Evolutionary conservation across 2,797 vertebrate genomes (phyloP).

Genomic region (Chrysocyon brachyurus): DNA sequence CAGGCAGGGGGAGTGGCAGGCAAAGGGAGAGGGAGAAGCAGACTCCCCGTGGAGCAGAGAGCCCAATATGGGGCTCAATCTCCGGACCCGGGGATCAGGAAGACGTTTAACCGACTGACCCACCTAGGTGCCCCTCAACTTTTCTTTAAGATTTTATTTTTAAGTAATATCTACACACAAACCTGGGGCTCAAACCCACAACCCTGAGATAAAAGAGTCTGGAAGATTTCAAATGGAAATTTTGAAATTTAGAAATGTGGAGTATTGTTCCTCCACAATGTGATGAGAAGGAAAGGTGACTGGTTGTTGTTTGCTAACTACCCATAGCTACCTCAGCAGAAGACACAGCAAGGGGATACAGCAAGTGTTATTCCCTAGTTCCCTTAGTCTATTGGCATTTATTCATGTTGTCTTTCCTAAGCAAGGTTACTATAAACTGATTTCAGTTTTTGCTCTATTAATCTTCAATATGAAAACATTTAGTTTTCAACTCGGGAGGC

Average conservation of each 20-base stretch:
- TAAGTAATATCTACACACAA: no score
- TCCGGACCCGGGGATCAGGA: no score
- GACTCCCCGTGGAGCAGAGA: no score
- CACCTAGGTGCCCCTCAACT: no score
- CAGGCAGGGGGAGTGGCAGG: no score
- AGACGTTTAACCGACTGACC: no score
- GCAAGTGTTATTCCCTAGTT: background rate
- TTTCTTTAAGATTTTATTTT: background rate
- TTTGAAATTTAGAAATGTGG: background rate
- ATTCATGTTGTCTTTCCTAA: slow-evolving; percentile 47
- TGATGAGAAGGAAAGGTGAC: slow-evolving; percentile 20
- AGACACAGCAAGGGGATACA: background rate
- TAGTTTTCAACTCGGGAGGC: slow-evolving; percentile 46
- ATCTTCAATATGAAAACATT: slow-evolving; percentile 47
- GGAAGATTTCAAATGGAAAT: slow-evolving; percentile 12
- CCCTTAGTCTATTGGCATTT: background rate
- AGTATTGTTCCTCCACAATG: background rate
- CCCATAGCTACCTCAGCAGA: background rate
- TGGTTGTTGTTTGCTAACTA: background rate
- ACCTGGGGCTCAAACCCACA: no score
- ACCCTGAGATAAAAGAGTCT: background rate
- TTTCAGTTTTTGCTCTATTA: slow-evolving; percentile 53
- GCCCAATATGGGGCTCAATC: no score
- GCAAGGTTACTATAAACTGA: slow-evolving; percentile 26
- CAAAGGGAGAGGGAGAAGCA: no score